These are phyloP conservation scores for Nannospalax galili DNA, from an alignment of 2,113 vertebrate species.

Conservation along the genomic window DNA sequence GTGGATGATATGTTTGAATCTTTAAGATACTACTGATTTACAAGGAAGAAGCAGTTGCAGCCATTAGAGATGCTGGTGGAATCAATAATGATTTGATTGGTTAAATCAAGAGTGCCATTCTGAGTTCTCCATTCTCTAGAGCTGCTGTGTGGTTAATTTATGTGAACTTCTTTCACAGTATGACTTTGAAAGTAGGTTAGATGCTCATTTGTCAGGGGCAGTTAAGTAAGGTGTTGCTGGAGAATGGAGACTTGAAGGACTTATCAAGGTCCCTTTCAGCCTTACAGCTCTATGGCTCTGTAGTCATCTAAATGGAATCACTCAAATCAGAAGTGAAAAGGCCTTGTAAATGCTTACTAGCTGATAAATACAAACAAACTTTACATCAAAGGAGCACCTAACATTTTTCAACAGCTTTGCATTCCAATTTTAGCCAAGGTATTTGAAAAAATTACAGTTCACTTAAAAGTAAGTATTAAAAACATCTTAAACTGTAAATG, in stretches of 20 bases:
- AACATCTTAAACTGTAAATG: neutral
- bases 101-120: neutral
- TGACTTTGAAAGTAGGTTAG: constrained; percentile 37
- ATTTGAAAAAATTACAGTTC: neutral
- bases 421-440: neutral
- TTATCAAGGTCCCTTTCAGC: constrained; percentile 4
- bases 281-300: constrained; percentile 19
- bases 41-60: neutral
- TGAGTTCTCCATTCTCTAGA: neutral
- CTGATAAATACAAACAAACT: neutral
- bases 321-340: neutral
- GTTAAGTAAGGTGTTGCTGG: neutral
- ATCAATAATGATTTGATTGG: constrained; percentile 57
- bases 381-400: neutral
- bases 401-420: neutral
- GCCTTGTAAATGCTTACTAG: neutral
- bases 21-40: constrained; percentile 53
- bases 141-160: constrained; percentile 61
- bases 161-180: constrained; percentile 4
- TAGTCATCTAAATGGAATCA: neutral
- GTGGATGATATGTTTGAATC: constrained; percentile 17
- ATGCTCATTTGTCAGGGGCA: constrained; percentile 46
- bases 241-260: neutral
- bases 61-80: neutral
- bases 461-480: neutral